These are phyloP conservation scores for Lasiurus cinereus DNA, from an alignment of 2,113 vertebrate species.

Conservation along the genomic window DNA sequence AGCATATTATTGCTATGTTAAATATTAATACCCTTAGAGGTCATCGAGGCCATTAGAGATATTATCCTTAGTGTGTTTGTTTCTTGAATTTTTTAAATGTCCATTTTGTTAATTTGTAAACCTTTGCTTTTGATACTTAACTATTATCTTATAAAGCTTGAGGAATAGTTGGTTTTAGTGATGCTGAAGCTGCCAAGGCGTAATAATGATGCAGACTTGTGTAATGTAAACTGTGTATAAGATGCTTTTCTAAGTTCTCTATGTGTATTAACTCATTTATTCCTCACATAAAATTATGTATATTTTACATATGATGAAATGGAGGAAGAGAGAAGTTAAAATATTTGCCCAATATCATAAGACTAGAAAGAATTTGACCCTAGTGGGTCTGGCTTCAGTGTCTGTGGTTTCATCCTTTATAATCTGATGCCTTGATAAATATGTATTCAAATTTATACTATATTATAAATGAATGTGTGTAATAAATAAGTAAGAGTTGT, in stretches of 20 bases:
- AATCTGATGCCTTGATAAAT: not conserved
- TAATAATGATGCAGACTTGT: not conserved
- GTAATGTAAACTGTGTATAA: not conserved
- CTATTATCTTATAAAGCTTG: not conserved
- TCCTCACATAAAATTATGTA: not conserved
- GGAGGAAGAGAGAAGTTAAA: not conserved
- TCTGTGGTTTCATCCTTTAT: not conserved
- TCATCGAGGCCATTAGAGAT: not conserved
- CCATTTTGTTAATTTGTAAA: not conserved
- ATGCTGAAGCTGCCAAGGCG: not conserved
- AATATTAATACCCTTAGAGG: not conserved
- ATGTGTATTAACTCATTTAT: not conserved
- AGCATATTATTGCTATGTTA: not conserved
- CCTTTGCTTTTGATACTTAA: not conserved
- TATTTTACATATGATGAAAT: not conserved
- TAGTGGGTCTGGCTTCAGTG: not conserved
- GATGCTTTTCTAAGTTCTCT: not conserved
- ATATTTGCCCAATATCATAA: not conserved
- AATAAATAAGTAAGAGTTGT: not conserved
- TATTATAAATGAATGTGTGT: not conserved
- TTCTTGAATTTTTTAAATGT: not conserved
- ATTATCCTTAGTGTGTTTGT: not conserved
- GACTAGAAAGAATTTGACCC: not conserved
- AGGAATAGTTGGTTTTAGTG: not conserved
- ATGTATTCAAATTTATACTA: not conserved